Evolutionary conservation across 2,888 invertebrate genomes (phyloP), one percentile per base, ranked within the genome.

Genomic region (Resseliella maxima): DNA sequence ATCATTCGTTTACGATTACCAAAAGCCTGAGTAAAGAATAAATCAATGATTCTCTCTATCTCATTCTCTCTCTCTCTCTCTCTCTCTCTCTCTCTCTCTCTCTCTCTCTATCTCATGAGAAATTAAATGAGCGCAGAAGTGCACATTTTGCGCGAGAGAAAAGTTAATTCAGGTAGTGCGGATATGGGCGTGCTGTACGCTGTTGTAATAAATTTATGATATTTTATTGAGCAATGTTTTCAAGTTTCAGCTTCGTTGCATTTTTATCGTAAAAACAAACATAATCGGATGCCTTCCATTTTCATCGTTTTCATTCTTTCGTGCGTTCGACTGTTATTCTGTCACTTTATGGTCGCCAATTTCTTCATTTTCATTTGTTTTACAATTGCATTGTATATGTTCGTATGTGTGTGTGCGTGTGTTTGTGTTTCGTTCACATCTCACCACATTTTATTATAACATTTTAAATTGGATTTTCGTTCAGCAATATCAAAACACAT

Each of bases 111-210:
- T n/a, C n/a, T 46, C 46, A 46, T 50, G 15, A 18, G 18, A 18
- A 50, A 50, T 50, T 2, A 50, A 50, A 50, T 50, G 46, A 41
- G 41, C 18, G 46, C 46, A n/a, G n/a, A n/a, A n/a, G 41, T 50
- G 72, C 27, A 6, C 83, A 38, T 38, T 83, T 83, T 83, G 83
- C n/a, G 83, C 83, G 83, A 83, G 83, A 83, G 83, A 83, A n/a
- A n/a, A 83, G 83, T 85, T 85, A 86, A 86, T 86, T 54, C 86
- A 86, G 86, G 86, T 86, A 86, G 86, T 86, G 85, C 86, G 86
- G 86, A 86, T 86, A 86, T 86, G 86, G 86, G 86, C 86, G 86
- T 86, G 45, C 45, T 85, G 59, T 27, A 45, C 85, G 27, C 31
- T 59, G n/a, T n/a, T n/a, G 85, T 36, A 64, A 86, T 86, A 85